Evolutionary conservation across 2,888 invertebrate species (phyloP).

Genomic region (Macaria liturata): DNA sequence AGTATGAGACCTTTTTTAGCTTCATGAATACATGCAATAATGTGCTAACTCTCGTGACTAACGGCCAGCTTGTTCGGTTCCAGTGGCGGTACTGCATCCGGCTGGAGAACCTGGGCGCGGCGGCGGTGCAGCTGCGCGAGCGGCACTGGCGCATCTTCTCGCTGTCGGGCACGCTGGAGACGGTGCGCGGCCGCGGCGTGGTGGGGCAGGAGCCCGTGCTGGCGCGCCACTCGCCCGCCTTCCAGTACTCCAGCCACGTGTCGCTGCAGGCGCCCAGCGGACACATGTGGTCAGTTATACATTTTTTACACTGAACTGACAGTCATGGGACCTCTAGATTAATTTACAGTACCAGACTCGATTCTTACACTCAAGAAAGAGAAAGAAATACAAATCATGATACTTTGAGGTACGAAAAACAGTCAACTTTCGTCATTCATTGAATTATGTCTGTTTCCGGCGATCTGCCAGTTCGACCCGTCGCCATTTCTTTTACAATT

Average conservation of each 20-base stretch:
- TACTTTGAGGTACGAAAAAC: too few species aligned
- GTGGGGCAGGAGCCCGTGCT: conserved; percentile 99
- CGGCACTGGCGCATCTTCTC: conserved; percentile 99
- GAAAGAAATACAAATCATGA: too few species aligned
- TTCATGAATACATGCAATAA: too few species aligned
- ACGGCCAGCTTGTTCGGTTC: background rate
- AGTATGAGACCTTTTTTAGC: too few species aligned
- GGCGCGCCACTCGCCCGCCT: conserved; percentile 94
- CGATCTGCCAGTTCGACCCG: too few species aligned
- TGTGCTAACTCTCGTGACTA: too few species aligned
- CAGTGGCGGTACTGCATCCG: conserved; percentile 98
- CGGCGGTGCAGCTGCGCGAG: conserved; percentile 96
- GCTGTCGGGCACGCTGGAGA: conserved; percentile 95
- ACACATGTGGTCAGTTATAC: conserved; percentile 94
- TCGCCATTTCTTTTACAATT: too few species aligned
- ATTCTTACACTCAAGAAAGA: too few species aligned
- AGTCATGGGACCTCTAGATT: too few species aligned
- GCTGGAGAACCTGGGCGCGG: conserved; percentile 95
- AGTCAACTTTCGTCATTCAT: too few species aligned
- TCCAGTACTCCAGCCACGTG: conserved; percentile 99
- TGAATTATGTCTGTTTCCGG: too few species aligned
- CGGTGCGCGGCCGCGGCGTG: conserved; percentile 96
- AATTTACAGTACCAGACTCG: too few species aligned
- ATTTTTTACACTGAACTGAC: background rate
- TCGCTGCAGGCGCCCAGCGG: conserved; percentile 98